phyloP scores from a whole-genome alignment of 2,113 vertebrate species.

The Rhinoderma darwinii region DNA sequence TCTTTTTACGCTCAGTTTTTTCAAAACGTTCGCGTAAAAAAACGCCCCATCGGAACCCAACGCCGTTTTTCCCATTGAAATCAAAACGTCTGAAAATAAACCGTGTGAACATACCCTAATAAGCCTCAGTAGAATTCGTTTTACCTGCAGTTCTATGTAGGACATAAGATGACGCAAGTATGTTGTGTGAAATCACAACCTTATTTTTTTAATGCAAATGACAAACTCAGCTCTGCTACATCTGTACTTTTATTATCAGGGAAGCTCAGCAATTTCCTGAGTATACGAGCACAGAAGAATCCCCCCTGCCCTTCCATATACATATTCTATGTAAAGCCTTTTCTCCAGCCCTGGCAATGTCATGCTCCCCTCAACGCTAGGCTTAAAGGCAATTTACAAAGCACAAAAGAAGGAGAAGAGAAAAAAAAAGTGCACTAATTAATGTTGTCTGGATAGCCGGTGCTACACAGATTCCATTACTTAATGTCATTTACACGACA shows the following conservation, averaged over 20 bases:
- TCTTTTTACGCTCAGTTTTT: too few species aligned
- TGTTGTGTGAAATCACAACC: too few species aligned
- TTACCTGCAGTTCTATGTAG: too few species aligned
- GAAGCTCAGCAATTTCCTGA: neutral
- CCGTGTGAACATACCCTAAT: too few species aligned
- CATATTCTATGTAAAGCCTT: slow-evolving; percentile 37
- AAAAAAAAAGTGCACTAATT: slow-evolving; percentile 58
- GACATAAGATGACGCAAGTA: too few species aligned
- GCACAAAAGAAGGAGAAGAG: slow-evolving; percentile 52
- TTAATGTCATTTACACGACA: slow-evolving; percentile 66
- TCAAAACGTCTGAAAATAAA: too few species aligned
- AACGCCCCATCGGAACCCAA: too few species aligned
- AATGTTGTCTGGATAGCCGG: slow-evolving; percentile 60
- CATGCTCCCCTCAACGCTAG: neutral
- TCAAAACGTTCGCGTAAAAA: too few species aligned
- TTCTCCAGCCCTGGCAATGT: neutral
- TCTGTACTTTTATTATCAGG: neutral
- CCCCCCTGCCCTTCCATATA: slow-evolving; percentile 20
- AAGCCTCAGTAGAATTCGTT: too few species aligned
- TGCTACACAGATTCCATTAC: slow-evolving; percentile 68
- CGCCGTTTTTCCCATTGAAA: too few species aligned
- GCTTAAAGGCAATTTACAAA: slow-evolving; percentile 43
- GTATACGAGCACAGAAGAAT: neutral
- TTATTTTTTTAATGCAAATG: neutral
- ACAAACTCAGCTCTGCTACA: neutral